Conservation (phyloP, 2,113 vertebrate genomes). For the Macrotis lagotis region DNA sequence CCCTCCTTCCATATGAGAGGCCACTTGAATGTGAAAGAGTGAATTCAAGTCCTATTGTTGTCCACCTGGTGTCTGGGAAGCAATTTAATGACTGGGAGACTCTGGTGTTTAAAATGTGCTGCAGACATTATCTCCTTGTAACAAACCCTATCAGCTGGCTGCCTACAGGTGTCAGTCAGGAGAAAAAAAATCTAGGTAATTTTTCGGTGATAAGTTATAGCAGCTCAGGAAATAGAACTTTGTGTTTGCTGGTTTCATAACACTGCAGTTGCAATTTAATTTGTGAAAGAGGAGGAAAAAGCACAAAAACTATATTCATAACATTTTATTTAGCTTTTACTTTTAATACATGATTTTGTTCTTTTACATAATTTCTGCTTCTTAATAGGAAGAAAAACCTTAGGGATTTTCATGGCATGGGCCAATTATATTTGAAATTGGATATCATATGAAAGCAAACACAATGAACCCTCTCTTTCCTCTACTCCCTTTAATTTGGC, state of each 20-base stretch:
- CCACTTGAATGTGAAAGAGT: not conserved
- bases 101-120: not conserved
- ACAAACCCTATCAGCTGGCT: not conserved
- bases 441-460: not conserved
- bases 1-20: not conserved
- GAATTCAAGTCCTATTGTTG: not conserved
- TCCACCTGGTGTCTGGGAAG: not conserved
- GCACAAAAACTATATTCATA: not conserved
- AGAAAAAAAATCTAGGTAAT: not conserved
- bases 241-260: not conserved
- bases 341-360: not conserved
- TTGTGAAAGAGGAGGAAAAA: not conserved
- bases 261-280: not conserved
- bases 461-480: not conserved
- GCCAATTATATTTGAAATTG: not conserved
- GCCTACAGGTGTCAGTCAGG: not conserved
- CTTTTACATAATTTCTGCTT: not conserved
- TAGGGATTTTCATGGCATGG: not conserved
- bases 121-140: not conserved
- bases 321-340: not conserved
- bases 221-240: not conserved
- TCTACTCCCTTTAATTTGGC: not conserved
- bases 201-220: not conserved
- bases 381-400: not conserved
- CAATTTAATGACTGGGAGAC: not conserved